Conservation (phyloP, 30 jellyfish, hydroid and myxozoan genomes). For the Aurelia aurita region DNA sequence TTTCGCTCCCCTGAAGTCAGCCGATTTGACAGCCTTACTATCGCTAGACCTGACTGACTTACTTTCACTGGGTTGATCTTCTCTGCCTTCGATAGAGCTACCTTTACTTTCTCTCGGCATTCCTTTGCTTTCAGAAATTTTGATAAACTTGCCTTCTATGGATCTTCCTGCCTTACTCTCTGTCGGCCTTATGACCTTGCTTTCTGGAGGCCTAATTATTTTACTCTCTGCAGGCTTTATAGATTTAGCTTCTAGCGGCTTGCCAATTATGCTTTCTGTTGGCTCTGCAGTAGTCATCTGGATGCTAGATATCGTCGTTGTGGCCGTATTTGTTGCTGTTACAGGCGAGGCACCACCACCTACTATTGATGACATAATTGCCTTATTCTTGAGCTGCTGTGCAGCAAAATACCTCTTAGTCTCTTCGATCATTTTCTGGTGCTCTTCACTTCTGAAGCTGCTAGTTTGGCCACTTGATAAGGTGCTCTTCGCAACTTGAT, state of each 20-base stretch:
- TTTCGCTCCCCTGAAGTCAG: not conserved
- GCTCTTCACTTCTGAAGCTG: constrained; percentile 86
- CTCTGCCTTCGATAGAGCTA: too few relatives aligned
- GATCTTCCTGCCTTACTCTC: not conserved
- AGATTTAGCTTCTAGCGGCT: not conserved
- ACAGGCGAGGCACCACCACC: constrained; percentile 4
- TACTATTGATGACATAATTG: constrained; percentile 12
- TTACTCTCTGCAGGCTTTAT: not conserved
- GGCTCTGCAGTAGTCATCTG: constrained; percentile 30
- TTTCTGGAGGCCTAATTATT: not conserved
- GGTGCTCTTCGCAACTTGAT: constrained; percentile 2
- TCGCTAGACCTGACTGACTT: not conserved
- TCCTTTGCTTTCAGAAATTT: not conserved
- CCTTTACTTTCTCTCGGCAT: not conserved
- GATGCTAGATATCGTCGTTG: not conserved
- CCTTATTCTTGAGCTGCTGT: constrained; percentile 53
- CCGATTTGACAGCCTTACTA: not conserved
- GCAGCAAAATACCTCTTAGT: constrained; percentile 86
- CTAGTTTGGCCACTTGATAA: not conserved
- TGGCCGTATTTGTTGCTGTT: not conserved
- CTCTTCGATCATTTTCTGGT: constrained; percentile 93
- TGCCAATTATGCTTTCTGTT: constrained; percentile 9
- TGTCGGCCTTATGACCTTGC: not conserved
- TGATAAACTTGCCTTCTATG: not conserved
- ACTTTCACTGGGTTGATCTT: too few relatives aligned